Conservation (phyloP, 2,113 vertebrate species). For the Ceyx margarethae region DNA sequence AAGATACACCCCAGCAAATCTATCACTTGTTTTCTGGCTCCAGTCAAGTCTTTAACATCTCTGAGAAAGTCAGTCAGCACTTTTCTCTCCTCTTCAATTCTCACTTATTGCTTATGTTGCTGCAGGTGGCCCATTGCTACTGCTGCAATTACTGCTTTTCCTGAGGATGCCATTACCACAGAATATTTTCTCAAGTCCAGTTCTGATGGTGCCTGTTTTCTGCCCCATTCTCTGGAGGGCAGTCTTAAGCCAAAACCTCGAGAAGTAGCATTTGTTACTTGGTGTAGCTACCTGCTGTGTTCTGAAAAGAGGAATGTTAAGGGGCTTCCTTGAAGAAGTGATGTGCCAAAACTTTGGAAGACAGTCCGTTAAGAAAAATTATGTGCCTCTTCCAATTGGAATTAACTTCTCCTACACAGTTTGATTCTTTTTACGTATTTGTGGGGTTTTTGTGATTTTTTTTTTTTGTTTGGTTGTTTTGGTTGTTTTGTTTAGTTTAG, state of each 20-base stretch:
- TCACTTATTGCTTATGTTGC: not conserved
- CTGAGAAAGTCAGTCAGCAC: conserved; percentile 32
- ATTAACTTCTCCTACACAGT: not conserved
- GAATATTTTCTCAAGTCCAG: not conserved
- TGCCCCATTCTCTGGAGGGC: not conserved
- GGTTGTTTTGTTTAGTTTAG: no score
- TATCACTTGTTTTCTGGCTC: not conserved
- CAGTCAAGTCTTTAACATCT: not conserved
- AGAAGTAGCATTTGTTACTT: not conserved
- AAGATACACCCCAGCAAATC: not conserved
- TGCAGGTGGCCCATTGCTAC: conserved; percentile 6
- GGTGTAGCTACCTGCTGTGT: not conserved
- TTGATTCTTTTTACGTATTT: not conserved
- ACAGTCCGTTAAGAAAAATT: not conserved
- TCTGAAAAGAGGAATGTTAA: not conserved
- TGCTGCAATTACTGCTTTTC: conserved; percentile 20
- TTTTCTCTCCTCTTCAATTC: conserved; percentile 12
- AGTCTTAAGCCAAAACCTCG: not conserved
- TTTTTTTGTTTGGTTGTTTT: no score
- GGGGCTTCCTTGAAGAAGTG: not conserved
- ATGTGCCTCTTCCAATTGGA: not conserved
- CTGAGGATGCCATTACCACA: not conserved
- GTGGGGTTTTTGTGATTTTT: no score
- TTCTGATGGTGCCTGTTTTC: not conserved
- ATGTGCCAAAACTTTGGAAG: not conserved